phyloP scores from a whole-genome alignment of 2,113 vertebrate genomes.

The Cyanoderma ruficeps region DNA sequence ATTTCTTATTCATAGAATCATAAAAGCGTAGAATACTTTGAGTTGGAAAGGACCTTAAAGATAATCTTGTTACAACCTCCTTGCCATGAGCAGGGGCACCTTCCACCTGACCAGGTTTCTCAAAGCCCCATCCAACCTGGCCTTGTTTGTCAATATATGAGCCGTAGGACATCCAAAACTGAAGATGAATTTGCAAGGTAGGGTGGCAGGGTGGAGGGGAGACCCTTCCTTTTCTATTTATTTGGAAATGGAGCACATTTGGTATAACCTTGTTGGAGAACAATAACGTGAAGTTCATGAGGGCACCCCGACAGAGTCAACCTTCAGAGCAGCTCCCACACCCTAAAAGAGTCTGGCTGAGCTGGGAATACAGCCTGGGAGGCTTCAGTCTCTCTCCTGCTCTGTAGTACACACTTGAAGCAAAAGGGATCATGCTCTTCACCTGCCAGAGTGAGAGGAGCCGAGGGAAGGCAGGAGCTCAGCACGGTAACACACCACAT shows the following conservation, averaged over 20 bases:
- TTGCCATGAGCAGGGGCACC: no score
- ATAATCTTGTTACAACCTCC: neutral
- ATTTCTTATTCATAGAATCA: neutral
- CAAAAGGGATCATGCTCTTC: neutral
- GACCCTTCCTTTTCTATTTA: neutral
- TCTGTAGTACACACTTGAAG: conserved; percentile 10
- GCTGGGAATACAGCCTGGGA: neutral
- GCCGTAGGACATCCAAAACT: neutral
- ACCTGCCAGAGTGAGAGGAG: conserved; percentile 28
- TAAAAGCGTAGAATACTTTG: neutral
- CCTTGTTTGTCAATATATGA: neutral
- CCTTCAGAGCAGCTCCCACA: neutral
- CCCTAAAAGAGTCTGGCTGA: neutral
- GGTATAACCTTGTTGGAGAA: neutral
- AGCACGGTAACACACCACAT: neutral
- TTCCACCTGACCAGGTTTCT: neutral
- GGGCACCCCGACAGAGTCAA: neutral
- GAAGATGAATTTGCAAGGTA: neutral
- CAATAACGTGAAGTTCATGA: neutral
- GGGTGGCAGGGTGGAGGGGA: neutral
- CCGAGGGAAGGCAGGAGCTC: neutral
- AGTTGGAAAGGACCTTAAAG: neutral
- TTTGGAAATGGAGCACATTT: neutral
- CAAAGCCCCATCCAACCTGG: neutral
- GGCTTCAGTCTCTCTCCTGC: neutral